Evolutionary conservation across 2,113 vertebrate species (phyloP), one percentile per base, ranked within the genome.

Genomic region (Noctilio leporinus): DNA sequence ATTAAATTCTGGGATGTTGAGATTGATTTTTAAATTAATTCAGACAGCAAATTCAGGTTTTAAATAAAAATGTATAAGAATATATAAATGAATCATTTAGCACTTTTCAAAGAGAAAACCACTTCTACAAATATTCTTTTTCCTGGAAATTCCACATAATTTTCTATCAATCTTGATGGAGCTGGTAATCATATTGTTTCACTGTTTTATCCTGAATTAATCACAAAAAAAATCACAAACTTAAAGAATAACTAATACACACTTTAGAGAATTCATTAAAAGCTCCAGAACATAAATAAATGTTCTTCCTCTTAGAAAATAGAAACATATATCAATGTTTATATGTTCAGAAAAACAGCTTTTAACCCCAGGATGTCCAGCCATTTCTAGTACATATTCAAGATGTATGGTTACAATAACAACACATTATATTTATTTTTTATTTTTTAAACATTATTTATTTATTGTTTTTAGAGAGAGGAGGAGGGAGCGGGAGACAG

Each of bases 321-420:
- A 67, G 16, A 59, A 96, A 91, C 53, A 40, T 67, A 82, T 87
- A 24, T 70, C 70, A 92, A 82, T 49, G 51, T 88, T 47, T 3
- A 15, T 91, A 67, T 83, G 45, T 67, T 33, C 9, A 57, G 30
- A 47, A 93, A 80, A 96, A n/a, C 86, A 70, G 76, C 96, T 49
- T 94, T 95, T 93, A 95, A 96, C 93, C 38, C 72, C 70, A 88
- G 88, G 33, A 82, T 94, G 76, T 82, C 3, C 30, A 85, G 17
- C 59, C 78, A 81, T 90, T 97, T 96, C 67, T 81, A 70, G 17
- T 24, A 49, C 87, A 88, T 53, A 96, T 30, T 62, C 90, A 96
- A 96, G 88, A 97, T 82, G 24, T 94, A 96, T 88, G 76, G 94
- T 96, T 97, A 77, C 96, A 97, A 97, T 98, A 96, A 97, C 51